These are phyloP conservation scores for Nothoprocta pentlandii DNA, from an alignment of 2,113 vertebrate genomes.

Conservation along the genomic window DNA sequence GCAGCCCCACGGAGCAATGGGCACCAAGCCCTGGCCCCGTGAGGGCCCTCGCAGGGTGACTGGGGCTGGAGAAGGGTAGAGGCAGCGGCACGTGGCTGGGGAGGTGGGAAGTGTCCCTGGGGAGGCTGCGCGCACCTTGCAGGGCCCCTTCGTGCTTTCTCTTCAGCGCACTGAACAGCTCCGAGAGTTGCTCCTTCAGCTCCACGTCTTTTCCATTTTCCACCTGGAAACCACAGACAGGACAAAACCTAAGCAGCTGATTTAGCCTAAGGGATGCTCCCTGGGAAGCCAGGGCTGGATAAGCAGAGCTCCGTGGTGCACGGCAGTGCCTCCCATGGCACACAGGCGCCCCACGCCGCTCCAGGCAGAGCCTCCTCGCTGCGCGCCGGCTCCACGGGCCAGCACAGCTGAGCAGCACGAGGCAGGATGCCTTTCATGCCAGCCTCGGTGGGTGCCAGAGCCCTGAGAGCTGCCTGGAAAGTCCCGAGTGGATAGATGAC, in stretches of 20 bases:
- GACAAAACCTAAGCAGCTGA: not conserved
- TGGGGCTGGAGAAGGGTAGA: too few relatives aligned
- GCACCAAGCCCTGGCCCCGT: too few relatives aligned
- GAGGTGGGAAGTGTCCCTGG: too few relatives aligned
- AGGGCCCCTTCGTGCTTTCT: slow-evolving; percentile 71
- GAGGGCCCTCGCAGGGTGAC: too few relatives aligned
- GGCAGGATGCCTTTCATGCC: not conserved
- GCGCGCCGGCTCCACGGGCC: not conserved
- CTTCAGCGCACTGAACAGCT: slow-evolving; percentile 66
- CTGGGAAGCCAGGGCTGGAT: not conserved
- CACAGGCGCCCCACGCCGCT: too few relatives aligned
- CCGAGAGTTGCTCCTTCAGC: slow-evolving; percentile 75
- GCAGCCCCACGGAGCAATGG: too few relatives aligned
- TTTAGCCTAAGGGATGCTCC: not conserved
- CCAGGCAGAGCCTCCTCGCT: not conserved
- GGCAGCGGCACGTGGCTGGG: too few relatives aligned
- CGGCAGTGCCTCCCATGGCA: too few relatives aligned
- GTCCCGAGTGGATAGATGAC: fast-evolving
- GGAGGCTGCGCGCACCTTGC: slow-evolving; percentile 73
- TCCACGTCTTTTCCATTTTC: slow-evolving; percentile 78
- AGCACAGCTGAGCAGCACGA: not conserved
- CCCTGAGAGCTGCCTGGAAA: not conserved
- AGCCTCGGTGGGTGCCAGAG: not conserved
- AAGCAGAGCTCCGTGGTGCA: not conserved
- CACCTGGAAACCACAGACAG: slow-evolving; percentile 73